phyloP scores from a whole-genome alignment of 2,113 vertebrate species.

The Octodon degus region DNA sequence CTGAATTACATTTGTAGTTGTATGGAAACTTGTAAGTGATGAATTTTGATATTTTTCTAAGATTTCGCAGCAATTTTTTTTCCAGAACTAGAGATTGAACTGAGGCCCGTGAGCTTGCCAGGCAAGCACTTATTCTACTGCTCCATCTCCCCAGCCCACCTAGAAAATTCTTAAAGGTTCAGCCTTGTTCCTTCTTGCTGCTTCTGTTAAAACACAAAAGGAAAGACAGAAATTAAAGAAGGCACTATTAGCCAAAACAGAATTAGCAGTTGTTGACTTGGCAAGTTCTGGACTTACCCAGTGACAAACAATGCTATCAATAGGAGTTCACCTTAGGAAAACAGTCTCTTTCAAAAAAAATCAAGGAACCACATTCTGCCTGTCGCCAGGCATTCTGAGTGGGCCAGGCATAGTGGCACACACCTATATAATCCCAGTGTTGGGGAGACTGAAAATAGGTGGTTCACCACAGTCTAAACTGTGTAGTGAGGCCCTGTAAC shows the following conservation, averaged over 20 bases:
- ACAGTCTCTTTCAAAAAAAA: neutral
- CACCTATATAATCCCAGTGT: too few species aligned
- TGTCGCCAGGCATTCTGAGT: too few species aligned
- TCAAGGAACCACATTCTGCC: neutral
- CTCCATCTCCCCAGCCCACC: too few species aligned
- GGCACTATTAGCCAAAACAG: neutral
- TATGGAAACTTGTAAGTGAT: neutral
- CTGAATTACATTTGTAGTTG: neutral
- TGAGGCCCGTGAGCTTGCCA: too few species aligned
- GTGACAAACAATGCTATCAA: neutral
- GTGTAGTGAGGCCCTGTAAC: too few species aligned
- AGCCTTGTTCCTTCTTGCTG: neutral
- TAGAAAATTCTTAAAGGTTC: neutral
- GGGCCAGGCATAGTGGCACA: too few species aligned
- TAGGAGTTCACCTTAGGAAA: neutral
- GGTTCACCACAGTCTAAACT: too few species aligned
- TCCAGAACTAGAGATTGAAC: too few species aligned
- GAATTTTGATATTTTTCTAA: neutral
- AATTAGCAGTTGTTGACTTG: neutral
- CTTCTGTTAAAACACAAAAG: neutral
- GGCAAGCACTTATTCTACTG: too few species aligned
- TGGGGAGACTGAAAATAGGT: too few species aligned
- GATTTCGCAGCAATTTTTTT: neutral
- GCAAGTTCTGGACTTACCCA: neutral
- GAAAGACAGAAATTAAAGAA: neutral